These are phyloP conservation scores for Cranoglanis bouderius DNA, from an alignment of 2,113 vertebrate species.

Conservation along the genomic window DNA sequence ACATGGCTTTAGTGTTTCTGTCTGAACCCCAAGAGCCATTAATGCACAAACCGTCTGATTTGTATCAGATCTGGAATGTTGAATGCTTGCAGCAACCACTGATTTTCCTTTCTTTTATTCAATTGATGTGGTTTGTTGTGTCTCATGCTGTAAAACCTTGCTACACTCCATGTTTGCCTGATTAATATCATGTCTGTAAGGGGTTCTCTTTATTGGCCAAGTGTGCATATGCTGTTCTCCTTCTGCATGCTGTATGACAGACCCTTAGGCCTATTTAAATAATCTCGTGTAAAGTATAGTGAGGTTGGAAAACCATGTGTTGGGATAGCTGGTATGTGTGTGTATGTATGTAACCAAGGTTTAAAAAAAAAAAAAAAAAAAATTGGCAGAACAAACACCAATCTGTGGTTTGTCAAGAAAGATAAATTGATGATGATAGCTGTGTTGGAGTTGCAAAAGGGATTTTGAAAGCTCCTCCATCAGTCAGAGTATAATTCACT, in stretches of 20 bases:
- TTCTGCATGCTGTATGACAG: constrained; percentile 70
- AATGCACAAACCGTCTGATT: constrained; percentile 42
- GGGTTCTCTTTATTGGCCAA: constrained; percentile 70
- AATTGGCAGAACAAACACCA: constrained; percentile 48
- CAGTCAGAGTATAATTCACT: background rate
- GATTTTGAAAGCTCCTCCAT: constrained; percentile 6
- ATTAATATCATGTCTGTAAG: constrained; percentile 70
- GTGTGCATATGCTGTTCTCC: constrained; percentile 61
- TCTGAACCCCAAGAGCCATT: constrained; percentile 43
- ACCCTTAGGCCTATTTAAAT: constrained; percentile 72
- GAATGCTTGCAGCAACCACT: constrained; percentile 53
- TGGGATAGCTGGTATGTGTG: constrained; percentile 73
- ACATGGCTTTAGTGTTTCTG: constrained; percentile 18
- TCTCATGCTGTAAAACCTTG: constrained; percentile 61
- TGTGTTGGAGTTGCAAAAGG: background rate
- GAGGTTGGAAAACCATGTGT: constrained; percentile 69
- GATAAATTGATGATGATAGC: constrained; percentile 15
- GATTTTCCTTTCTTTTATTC: constrained; percentile 43
- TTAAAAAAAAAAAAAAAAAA: constrained; percentile 53
- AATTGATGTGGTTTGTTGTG: constrained; percentile 60
- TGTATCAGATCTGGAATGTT: constrained; percentile 59
- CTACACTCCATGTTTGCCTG: constrained; percentile 59
- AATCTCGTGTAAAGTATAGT: constrained; percentile 63
- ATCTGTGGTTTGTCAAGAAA: constrained; percentile 42
- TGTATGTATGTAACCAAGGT: constrained; percentile 52